A percentile compares a stretch with the other conserved stretches of the same genome.
Evolutionary conservation across 1,140 invertebrate species (phyloP).

Genomic region (Hormaphis cornu): DNA sequence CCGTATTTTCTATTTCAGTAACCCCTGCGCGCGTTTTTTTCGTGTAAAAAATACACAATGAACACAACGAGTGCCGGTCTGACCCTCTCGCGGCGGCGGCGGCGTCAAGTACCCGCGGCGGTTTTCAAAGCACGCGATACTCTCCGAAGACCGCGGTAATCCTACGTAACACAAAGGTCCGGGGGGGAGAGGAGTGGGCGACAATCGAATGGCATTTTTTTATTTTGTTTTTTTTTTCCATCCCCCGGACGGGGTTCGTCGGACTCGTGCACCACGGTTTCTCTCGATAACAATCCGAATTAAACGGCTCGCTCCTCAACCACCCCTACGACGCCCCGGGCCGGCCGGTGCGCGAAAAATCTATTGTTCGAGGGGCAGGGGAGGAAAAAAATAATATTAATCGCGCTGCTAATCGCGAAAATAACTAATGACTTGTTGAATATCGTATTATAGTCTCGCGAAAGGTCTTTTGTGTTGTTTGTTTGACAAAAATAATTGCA

Average conservation of each 20-base stretch:
- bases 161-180: too few species aligned
- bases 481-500: conserved; percentile 1
- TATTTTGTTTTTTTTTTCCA: not conserved
- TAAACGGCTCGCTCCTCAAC: not conserved
- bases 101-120: not conserved
- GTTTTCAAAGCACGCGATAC: not conserved
- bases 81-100: not conserved
- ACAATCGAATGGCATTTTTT: not conserved
- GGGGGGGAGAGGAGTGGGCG: not conserved
- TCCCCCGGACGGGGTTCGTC: not conserved
- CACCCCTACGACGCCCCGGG: too few species aligned
- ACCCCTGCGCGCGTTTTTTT: not conserved
- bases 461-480: not conserved
- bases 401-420: not conserved
- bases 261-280: not conserved
- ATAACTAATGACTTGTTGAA: conserved; percentile 26
- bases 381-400: not conserved
- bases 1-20: not conserved
- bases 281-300: conserved; percentile 10
- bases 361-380: not conserved
- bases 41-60: not conserved
- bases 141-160: not conserved
- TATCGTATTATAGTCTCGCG: too few species aligned
- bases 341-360: not conserved
- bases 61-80: not conserved